phyloP scores from a whole-genome alignment of 2,113 vertebrate species.

The Casuarius casuarius region DNA sequence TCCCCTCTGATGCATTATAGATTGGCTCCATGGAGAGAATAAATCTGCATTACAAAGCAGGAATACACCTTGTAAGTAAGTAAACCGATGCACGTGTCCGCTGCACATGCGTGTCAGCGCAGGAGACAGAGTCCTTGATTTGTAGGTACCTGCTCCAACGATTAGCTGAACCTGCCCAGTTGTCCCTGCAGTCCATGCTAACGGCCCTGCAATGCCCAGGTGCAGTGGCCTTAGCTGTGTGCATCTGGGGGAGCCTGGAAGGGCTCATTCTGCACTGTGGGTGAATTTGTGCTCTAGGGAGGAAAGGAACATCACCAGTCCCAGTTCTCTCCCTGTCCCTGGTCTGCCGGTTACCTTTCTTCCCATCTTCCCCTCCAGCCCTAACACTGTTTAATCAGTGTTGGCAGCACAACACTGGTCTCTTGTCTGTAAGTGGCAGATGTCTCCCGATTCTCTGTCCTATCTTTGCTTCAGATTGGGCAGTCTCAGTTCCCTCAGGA shows the following conservation, averaged over 20 bases:
- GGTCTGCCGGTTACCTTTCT: background rate
- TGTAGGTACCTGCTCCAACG: background rate
- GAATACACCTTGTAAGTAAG: background rate
- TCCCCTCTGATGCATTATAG: background rate
- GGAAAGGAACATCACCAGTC: background rate
- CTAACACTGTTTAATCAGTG: background rate
- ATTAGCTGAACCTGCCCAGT: background rate
- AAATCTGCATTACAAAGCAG: background rate
- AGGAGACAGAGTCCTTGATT: background rate
- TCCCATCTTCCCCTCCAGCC: background rate
- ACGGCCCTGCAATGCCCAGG: background rate
- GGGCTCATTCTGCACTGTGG: background rate
- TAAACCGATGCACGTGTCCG: background rate
- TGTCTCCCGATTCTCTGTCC: background rate
- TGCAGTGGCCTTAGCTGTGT: fast-evolving
- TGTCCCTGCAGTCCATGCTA: no score
- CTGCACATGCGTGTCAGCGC: background rate
- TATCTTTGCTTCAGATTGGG: background rate
- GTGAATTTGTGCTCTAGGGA: background rate
- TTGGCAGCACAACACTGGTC: background rate
- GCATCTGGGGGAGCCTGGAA: background rate
- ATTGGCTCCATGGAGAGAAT: background rate
- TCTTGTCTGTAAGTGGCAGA: background rate
- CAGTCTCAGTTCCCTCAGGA: background rate
- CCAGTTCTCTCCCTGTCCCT: background rate